Conservation (phyloP, 2,113 vertebrate species). For the Centropus bengalensis region DNA sequence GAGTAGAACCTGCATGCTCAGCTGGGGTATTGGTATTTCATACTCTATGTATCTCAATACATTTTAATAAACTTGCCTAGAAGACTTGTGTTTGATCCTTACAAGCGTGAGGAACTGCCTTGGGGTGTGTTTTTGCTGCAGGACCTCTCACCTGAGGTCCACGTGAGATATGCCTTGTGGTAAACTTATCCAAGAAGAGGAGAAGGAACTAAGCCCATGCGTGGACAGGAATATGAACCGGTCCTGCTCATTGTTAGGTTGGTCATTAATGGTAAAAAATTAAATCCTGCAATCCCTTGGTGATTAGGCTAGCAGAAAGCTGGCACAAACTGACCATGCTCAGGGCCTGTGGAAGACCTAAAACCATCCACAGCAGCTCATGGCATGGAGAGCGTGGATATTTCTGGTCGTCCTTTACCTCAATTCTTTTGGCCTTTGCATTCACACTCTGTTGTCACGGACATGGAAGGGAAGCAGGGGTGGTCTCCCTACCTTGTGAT, state of each 20-base stretch:
- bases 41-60: not conserved
- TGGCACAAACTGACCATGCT: not conserved
- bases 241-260: not conserved
- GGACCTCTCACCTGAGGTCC: not conserved
- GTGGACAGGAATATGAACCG: not conserved
- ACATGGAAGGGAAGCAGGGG: not conserved
- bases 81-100: not conserved
- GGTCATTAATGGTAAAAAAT: not conserved
- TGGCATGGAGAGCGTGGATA: not conserved
- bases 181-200: not conserved
- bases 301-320: not conserved
- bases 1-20: not conserved
- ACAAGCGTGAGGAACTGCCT: not conserved
- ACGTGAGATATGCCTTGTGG: not conserved
- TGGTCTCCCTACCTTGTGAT: not conserved
- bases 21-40: accelerated
- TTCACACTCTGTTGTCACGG: too few species aligned
- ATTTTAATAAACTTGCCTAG: not conserved
- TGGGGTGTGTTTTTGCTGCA: not conserved
- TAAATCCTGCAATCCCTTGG: not conserved
- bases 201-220: not conserved
- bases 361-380: not conserved
- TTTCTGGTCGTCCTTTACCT: not conserved
- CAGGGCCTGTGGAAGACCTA: not conserved
- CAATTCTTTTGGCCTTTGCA: not conserved